Conservation (phyloP, 1,140 invertebrate genomes). For the Druon quercuslanigerum region DNA sequence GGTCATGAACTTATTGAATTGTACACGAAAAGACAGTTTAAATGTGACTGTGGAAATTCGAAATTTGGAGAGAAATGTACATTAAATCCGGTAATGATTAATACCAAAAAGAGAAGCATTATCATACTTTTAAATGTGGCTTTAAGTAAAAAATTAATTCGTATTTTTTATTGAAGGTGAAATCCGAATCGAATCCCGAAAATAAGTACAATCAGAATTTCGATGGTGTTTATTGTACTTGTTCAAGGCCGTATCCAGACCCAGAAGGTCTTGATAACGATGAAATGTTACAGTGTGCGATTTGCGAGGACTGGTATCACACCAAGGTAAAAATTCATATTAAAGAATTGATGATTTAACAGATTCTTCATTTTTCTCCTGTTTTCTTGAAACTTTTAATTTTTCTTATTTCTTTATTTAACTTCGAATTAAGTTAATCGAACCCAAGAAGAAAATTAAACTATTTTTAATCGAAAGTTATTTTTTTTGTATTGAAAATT, state of each 20-base stretch:
- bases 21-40: conserved; percentile 97
- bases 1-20: conserved; percentile 97
- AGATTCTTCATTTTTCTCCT: no score
- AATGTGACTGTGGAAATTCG: conserved; percentile 97
- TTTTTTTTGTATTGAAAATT: no score
- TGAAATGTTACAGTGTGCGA: conserved; percentile 96
- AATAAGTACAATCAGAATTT: conserved; percentile 98
- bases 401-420: no score
- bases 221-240: conserved; percentile 93
- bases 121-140: conserved; percentile 36
- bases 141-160: conserved; percentile 25
- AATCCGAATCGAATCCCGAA: conserved; percentile 77
- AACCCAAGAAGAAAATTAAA: no score
- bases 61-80: conserved; percentile 87
- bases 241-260: conserved; percentile 96
- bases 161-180: conserved; percentile 29
- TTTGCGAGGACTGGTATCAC: conserved; percentile 99
- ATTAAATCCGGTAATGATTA: conserved; percentile 78
- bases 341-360: neutral
- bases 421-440: no score
- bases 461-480: no score
- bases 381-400: no score
- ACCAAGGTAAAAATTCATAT: conserved; percentile 72
- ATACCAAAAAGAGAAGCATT: neutral
- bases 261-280: conserved; percentile 86